Conservation (phyloP, 2,113 vertebrate species). For the Hippopotamus amphibius region DNA sequence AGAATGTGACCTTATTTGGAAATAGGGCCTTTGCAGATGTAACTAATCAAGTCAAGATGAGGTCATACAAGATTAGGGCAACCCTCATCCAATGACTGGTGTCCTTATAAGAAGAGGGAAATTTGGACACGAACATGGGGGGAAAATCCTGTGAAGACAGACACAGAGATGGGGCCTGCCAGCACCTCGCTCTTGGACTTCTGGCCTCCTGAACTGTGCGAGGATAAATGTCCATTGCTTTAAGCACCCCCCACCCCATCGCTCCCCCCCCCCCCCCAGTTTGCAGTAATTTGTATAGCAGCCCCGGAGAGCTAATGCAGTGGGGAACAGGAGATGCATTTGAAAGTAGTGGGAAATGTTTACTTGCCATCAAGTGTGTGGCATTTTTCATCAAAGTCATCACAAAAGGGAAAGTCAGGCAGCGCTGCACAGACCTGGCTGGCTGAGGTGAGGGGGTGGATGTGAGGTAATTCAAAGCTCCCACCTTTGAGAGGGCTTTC, state of each 20-base stretch:
- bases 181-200: fast-evolving
- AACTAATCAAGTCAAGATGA: not conserved
- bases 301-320: not conserved
- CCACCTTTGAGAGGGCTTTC: not conserved
- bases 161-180: too few relatives aligned
- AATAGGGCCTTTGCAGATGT: not conserved
- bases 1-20: not conserved
- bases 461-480: fast-evolving
- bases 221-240: too few relatives aligned
- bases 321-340: not conserved
- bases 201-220: not conserved
- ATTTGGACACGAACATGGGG: not conserved
- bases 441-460: not conserved
- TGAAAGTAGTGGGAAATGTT: not conserved
- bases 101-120: not conserved
- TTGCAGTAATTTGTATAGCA: too few relatives aligned
- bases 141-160: not conserved
- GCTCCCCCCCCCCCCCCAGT: not conserved
- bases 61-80: not conserved
- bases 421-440: fast-evolving
- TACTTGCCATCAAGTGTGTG: not conserved
- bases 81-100: not conserved
- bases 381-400: not conserved
- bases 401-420: not conserved
- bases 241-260: too few relatives aligned